phyloP scores from a whole-genome alignment of 2,888 invertebrate genomes.

The Andrena dorsata region DNA sequence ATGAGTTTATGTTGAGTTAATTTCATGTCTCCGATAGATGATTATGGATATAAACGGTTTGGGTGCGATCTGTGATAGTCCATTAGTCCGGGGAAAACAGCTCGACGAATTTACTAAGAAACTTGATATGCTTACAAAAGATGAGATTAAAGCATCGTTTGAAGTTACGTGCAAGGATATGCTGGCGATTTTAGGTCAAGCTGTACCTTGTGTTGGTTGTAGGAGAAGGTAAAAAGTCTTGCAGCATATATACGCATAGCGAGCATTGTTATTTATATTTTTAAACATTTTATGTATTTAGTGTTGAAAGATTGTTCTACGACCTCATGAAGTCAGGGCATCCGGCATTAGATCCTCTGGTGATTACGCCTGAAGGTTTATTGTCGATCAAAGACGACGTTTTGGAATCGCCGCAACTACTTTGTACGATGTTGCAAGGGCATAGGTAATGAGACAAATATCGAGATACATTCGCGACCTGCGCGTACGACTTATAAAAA shows the following conservation, averaged over 20 bases:
- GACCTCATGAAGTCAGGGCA: conserved; percentile 94
- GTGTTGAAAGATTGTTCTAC: conserved; percentile 95
- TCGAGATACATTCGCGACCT: neutral
- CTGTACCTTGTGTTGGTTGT: conserved; percentile 97
- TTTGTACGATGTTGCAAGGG: conserved; percentile 94
- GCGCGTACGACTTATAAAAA: conserved; percentile 10
- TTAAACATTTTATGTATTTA: conserved; percentile 80
- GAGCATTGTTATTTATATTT: conserved; percentile 12
- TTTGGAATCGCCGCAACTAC: conserved; percentile 91
- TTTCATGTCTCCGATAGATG: conserved; percentile 88
- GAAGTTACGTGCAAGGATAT: conserved; percentile 94
- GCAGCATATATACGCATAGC: neutral
- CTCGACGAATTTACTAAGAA: conserved; percentile 94
- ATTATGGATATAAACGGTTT: conserved; percentile 96
- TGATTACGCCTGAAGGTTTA: conserved; percentile 91
- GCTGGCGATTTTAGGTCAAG: conserved; percentile 93
- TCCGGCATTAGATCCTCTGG: conserved; percentile 94
- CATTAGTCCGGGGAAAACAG: conserved; percentile 92
- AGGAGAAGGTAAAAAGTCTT: conserved; percentile 90
- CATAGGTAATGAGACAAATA: conserved; percentile 89
- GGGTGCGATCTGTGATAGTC: conserved; percentile 93
- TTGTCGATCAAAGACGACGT: conserved; percentile 93
- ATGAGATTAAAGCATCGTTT: conserved; percentile 92
- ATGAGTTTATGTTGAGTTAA: neutral
- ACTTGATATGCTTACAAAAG: conserved; percentile 91